Base-by-base conservation (phyloP, 2,888 invertebrate species). In the Volucella bombylans region DNA sequence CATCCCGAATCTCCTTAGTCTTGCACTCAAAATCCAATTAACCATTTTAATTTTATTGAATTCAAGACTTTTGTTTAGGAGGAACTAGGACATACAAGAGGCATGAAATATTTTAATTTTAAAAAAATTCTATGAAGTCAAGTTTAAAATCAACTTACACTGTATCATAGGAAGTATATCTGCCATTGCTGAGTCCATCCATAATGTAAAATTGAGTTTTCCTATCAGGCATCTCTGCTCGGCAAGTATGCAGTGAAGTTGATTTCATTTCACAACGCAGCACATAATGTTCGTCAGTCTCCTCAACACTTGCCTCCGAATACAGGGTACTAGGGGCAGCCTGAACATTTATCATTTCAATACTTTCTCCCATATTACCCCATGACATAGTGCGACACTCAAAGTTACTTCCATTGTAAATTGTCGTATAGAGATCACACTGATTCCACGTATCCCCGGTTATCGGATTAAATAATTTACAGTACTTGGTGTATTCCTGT, bases 91-190 rank as follows among this genome's bases (percentile, higher is more conserved):
- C 31, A 31, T 31, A 31, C 4, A 31, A 31, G 31, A 31, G 6
- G 31, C 31, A 31, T 6, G 31, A 31, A 31, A 31, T 31, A 31
- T n/a, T n/a, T n/a, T n/a, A n/a, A 1, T 6, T 6, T 31, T 31
- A 31, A 31, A 31, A 31, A 0, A 31, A 31, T 31, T 23, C 18
- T 6, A 31, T 31, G 0, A 31, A 23, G 18, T 23, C 18, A 23
- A 23, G 18, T 23, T 23, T 31, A 31, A 31, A 31, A 31, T 43
- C 54, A 47, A 87, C 89, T 87, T 86, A 89, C 89, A 82, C 15
- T 1, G 89, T 88, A 67, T 89, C 87, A 38, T 87, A 87, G 8
- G 89, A 77, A 2, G 88, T 87, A 64, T 88, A 89, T 65, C 87
- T 68, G 4, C 87, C 88, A 80, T 87, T 87, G 71, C 86, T 88